Evolutionary conservation across 2,888 invertebrate genomes (phyloP).

Genomic region (Drosophila greeni): DNA sequence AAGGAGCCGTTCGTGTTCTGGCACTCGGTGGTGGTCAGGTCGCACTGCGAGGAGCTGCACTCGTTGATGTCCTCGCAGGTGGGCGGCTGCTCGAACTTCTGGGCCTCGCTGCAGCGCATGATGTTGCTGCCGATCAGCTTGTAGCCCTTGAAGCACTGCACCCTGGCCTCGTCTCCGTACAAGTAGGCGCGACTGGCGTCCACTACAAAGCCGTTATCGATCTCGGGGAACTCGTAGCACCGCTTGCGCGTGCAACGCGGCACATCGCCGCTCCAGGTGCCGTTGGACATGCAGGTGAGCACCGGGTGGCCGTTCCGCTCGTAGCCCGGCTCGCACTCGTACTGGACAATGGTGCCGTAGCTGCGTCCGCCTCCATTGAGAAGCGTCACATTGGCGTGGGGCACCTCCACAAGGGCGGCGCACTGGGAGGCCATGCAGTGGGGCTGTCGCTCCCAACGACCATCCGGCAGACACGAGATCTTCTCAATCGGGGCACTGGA

Average conservation of each 20-base stretch:
- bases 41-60: conserved; percentile 92
- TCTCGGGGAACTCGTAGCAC: conserved; percentile 84
- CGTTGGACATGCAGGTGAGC: conserved; percentile 95
- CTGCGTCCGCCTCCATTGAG: conserved; percentile 94
- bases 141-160: conserved; percentile 94
- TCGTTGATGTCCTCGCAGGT: conserved; percentile 95
- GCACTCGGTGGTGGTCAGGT: conserved; percentile 93
- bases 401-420: conserved; percentile 90
- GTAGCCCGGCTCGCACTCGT: conserved; percentile 95
- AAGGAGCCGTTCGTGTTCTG: conserved; percentile 93
- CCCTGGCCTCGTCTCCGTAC: conserved; percentile 93
- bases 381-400: conserved; percentile 91
- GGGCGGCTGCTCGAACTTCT: conserved; percentile 90
- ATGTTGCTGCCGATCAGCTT: conserved; percentile 91
- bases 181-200: conserved; percentile 87
- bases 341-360: conserved; percentile 95
- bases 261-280: conserved; percentile 95
- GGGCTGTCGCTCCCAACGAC: conserved; percentile 95
- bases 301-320: conserved; percentile 93
- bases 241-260: conserved; percentile 88
- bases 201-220: conserved; percentile 92
- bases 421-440: conserved; percentile 95
- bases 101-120: conserved; percentile 90
- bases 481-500: conserved; percentile 92
- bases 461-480: conserved; percentile 93